These are phyloP conservation scores for Timema podura DNA, from an alignment of 2,888 invertebrate species.

Conservation along the genomic window DNA sequence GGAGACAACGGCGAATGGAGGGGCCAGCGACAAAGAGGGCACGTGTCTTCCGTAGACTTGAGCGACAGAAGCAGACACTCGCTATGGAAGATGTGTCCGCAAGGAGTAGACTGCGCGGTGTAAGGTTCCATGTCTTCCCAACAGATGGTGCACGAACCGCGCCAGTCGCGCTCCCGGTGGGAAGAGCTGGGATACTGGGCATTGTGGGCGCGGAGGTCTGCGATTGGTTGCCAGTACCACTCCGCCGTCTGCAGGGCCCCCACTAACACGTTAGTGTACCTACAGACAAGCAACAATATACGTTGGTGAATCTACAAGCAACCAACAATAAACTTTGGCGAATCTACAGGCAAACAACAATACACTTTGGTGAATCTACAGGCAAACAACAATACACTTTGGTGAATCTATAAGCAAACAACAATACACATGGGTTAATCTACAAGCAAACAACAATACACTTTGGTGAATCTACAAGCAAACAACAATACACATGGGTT, in stretches of 20 bases:
- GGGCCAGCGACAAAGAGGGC: conserved; percentile 7
- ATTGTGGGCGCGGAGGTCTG: conserved; percentile 1
- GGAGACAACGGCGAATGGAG: neutral
- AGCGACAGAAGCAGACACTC: conserved; percentile 2
- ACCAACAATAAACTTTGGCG: no score
- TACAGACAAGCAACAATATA: neutral
- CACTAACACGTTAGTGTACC: conserved; percentile 13
- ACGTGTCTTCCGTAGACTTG: neutral
- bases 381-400: no score
- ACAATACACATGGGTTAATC: no score
- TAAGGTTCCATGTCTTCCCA: conserved; percentile 9
- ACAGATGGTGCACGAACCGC: conserved; percentile 5
- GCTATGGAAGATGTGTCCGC: conserved; percentile 11
- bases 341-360: no score
- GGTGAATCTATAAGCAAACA: no score
- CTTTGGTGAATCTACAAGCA: no score
- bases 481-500: no score
- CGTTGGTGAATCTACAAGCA: no score
- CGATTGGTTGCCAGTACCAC: neutral
- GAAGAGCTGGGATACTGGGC: neutral
- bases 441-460: no score
- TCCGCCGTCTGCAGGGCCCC: neutral
- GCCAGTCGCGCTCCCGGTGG: conserved; percentile 7
- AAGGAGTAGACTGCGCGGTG: neutral
- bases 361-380: no score